phyloP scores from a whole-genome alignment of 1,140 invertebrate species.

The Pseudomyrmex gracilis region DNA sequence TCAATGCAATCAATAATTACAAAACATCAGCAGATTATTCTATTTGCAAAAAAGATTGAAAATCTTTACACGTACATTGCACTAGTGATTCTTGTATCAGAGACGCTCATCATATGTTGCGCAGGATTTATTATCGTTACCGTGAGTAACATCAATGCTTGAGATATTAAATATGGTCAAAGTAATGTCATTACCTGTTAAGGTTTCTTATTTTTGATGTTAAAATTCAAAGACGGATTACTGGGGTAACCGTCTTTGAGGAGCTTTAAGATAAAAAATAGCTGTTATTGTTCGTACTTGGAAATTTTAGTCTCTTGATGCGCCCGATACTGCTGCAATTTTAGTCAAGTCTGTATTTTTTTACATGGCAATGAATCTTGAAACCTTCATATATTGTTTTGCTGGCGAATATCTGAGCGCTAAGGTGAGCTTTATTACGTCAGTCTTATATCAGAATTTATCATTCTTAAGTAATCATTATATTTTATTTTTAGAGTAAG shows the following conservation, averaged over 20 bases:
- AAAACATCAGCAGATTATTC: slow-evolving; percentile 17
- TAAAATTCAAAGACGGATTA: too few relatives aligned
- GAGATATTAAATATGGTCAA: neutral
- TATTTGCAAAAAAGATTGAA: slow-evolving; percentile 15
- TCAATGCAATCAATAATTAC: neutral
- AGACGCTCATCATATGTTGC: slow-evolving; percentile 52
- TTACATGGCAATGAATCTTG: slow-evolving; percentile 30
- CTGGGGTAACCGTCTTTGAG: too few relatives aligned
- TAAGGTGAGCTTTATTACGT: slow-evolving; percentile 8
- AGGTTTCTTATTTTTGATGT: too few relatives aligned
- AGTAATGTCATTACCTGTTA: neutral
- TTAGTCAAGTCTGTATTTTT: slow-evolving; percentile 13
- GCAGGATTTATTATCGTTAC: slow-evolving; percentile 41
- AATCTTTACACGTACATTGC: slow-evolving; percentile 17
- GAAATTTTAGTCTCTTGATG: slow-evolving; percentile 28
- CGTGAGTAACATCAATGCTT: slow-evolving; percentile 30
- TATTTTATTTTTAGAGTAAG: slow-evolving; percentile 26
- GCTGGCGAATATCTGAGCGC: slow-evolving; percentile 48
- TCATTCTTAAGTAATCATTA: neutral
- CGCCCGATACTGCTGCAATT: neutral
- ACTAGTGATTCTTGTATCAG: slow-evolving; percentile 34
- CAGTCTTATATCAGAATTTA: neutral
- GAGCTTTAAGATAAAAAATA: neutral
- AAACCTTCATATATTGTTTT: slow-evolving; percentile 53
- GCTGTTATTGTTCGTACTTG: neutral